These are phyloP conservation scores for Nanger granti DNA, from an alignment of 2,113 vertebrate species.

Conservation along the genomic window DNA sequence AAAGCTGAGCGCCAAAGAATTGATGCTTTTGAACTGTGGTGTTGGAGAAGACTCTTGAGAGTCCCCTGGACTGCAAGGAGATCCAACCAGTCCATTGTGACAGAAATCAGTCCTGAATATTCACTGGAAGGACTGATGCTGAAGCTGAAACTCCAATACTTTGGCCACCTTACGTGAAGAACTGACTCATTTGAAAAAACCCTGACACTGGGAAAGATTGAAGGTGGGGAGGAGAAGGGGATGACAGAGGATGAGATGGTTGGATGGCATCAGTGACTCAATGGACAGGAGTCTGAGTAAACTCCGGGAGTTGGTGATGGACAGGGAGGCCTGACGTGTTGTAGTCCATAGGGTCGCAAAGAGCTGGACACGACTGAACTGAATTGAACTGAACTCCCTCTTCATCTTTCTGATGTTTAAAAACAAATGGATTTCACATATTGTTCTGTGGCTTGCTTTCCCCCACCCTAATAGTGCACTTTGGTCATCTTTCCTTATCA, in stretches of 20 bases:
- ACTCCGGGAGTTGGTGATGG: not conserved
- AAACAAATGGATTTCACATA: not conserved
- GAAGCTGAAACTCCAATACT: not conserved
- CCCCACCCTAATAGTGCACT: not conserved
- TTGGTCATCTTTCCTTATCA: not conserved
- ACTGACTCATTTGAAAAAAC: not conserved
- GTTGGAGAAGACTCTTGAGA: not conserved
- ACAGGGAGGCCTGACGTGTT: not conserved
- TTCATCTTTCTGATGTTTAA: not conserved
- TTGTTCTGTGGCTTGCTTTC: not conserved
- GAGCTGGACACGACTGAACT: not conserved
- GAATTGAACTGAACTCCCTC: not conserved
- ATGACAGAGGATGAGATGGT: not conserved
- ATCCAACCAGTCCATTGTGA: not conserved
- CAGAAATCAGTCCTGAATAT: accelerated
- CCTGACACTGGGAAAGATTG: not conserved
- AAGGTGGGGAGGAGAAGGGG: not conserved
- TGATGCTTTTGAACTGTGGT: not conserved
- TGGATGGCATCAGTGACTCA: not conserved
- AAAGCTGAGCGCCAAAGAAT: not conserved
- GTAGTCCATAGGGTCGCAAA: not conserved
- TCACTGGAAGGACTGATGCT: not conserved
- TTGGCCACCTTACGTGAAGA: not conserved
- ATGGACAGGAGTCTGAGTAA: not conserved
- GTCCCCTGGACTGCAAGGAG: not conserved